phyloP scores from a whole-genome alignment of 2,888 invertebrate genomes.

The Cerastis leucographa region DNA sequence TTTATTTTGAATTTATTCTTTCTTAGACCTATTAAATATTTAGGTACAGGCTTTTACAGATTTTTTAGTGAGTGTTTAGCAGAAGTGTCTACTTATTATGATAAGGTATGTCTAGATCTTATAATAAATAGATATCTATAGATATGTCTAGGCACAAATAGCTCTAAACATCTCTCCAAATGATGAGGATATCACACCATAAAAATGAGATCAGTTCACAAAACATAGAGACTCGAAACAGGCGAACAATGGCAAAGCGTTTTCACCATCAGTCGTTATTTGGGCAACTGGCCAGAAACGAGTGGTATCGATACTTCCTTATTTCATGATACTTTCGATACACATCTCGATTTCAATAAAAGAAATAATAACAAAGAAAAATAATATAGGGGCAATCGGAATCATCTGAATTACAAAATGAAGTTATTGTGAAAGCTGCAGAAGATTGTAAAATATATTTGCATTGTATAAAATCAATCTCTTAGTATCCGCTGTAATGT shows the following conservation, averaged over 20 bases:
- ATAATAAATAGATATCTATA: background rate
- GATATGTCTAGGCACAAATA: background rate
- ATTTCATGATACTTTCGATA: constrained; percentile 18
- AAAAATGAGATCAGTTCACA: background rate
- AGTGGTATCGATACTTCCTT: constrained; percentile 24
- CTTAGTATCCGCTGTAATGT: too few relatives aligned
- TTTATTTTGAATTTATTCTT: too few relatives aligned
- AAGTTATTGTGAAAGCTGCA: too few relatives aligned
- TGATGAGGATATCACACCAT: background rate
- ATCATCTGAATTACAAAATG: too few relatives aligned
- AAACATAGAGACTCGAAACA: constrained; percentile 14
- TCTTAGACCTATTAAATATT: too few relatives aligned
- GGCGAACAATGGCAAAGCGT: constrained; percentile 30
- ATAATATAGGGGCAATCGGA: too few relatives aligned
- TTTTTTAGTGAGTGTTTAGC: background rate
- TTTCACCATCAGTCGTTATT: constrained; percentile 51
- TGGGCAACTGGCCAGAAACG: constrained; percentile 41
- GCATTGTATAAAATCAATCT: too few relatives aligned
- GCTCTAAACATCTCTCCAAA: background rate
- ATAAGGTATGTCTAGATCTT: background rate
- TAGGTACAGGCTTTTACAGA: too few relatives aligned
- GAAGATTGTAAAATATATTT: too few relatives aligned
- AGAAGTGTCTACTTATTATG: too few relatives aligned
- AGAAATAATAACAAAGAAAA: background rate
- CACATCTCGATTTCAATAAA: constrained; percentile 18